Evolutionary conservation across 2,113 vertebrate genomes (phyloP), one percentile per base, ranked within the genome.

Genomic region (Dromaius novaehollandiae): DNA sequence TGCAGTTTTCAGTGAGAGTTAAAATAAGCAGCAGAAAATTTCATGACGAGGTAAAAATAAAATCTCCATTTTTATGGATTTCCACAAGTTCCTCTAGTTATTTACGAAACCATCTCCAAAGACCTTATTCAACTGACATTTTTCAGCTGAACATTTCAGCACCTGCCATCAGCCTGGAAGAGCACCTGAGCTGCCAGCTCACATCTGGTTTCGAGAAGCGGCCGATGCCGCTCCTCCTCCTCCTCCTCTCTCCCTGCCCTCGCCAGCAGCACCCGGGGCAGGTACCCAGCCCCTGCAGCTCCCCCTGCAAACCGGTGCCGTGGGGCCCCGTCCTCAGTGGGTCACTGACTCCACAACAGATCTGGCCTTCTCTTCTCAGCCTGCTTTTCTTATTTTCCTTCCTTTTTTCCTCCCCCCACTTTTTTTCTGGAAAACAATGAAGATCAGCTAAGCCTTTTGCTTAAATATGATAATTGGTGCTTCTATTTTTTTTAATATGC

Each of bases 21-120:
- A 80, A 78, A 75, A 85, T 10, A 55, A 89, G 24, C 32, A 78
- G 73, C 34, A 61, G 71, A 40, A 65, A 89, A 93, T 94, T 89
- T 83, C 68, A 75, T 70, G 85, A 53, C 44, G 74, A 90, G 79
- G 73, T 66, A 75, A 95, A 28, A 1, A 55, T 42, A 18, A 68
- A 40, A 88, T 40, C 82, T 91, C 56, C 58, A 6, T 56, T 79
- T 82, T 77, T 69, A 76, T 0, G 3, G 63, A 69, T 80, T 87
- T 79, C 70, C 78, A 48, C 44, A 69, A 80, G 65, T 74, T 68
- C 58, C 63, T 73, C 38, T 48, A 8, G 20, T 73, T 89, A 73
- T 75, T 91, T 65, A n/a, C 8, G 7, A 21, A 85, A 82, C 28
- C 25, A 36, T 77, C 63, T 65, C 70, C 91, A 85, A 82, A 77